These are phyloP conservation scores for Oscheius sp. DNA, from an alignment of 2,888 invertebrate species.

Conservation along the genomic window DNA sequence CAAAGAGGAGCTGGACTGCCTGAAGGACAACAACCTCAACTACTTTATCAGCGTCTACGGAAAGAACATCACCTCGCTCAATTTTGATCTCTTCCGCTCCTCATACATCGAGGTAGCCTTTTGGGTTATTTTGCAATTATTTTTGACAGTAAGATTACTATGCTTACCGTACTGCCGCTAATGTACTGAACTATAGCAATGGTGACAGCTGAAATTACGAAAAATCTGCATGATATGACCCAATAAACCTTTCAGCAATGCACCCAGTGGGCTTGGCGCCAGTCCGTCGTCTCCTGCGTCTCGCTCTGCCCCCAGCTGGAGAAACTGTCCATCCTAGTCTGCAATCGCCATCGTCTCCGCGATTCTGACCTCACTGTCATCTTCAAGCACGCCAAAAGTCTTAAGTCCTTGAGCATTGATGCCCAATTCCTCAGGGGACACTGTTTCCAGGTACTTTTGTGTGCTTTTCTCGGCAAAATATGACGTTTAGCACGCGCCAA, in stretches of 20 bases:
- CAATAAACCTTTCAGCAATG: constrained; percentile 42
- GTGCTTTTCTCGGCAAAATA: background rate
- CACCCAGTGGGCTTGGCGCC: constrained; percentile 63
- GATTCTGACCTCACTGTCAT: constrained; percentile 58
- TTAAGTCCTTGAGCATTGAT: constrained; percentile 57
- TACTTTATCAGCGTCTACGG: constrained; percentile 54
- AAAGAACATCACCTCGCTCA: constrained; percentile 48
- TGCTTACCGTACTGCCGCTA: background rate
- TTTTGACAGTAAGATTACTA: background rate
- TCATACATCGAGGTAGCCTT: constrained; percentile 36
- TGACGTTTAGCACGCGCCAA: constrained; percentile 40
- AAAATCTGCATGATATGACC: too few relatives aligned
- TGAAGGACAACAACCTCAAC: constrained; percentile 42
- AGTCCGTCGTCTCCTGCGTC: constrained; percentile 50
- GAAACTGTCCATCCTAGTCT: constrained; percentile 54
- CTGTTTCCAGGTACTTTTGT: constrained; percentile 50
- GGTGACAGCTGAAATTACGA: too few relatives aligned
- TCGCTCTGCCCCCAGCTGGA: constrained; percentile 48
- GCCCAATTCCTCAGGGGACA: constrained; percentile 61
- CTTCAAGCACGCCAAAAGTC: constrained; percentile 51
- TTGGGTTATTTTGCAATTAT: background rate
- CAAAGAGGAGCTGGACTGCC: constrained; percentile 46
- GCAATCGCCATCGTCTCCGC: constrained; percentile 57
- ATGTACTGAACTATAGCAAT: too few relatives aligned
- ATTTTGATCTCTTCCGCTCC: constrained; percentile 60